These are phyloP conservation scores for Poecilobothrus nobilitatus DNA, from an alignment of 2,888 invertebrate species.

Conservation along the genomic window DNA sequence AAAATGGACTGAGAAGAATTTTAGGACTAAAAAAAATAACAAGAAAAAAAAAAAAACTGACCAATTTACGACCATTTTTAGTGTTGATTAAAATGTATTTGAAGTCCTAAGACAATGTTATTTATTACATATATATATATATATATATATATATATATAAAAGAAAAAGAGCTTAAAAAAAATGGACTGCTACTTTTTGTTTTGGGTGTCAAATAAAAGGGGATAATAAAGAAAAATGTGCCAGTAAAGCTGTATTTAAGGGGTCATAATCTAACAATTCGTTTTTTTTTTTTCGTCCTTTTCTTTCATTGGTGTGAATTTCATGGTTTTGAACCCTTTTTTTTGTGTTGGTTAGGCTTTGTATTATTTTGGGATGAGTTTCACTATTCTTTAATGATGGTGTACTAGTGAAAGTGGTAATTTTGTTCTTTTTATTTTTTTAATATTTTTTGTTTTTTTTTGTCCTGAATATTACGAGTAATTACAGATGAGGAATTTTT, in stretches of 20 bases:
- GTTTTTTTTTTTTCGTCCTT: background rate
- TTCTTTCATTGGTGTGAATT: background rate
- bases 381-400: too few species aligned
- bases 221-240: background rate
- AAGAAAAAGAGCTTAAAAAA: too few species aligned
- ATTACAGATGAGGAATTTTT: background rate
- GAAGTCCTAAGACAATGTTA: background rate
- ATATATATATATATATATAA: too few species aligned
- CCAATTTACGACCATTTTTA: background rate
- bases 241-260: slow-evolving; percentile 3
- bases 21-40: background rate
- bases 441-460: too few species aligned
- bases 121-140: background rate
- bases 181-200: background rate
- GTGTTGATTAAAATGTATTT: slow-evolving; percentile 4
- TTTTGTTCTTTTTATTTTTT: background rate
- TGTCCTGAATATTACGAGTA: background rate
- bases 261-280: background rate
- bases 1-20: background rate
- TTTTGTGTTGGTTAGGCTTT: background rate
- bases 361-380: too few species aligned
- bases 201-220: background rate
- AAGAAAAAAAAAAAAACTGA: background rate
- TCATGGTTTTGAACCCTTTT: slow-evolving; percentile 1
- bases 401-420: background rate